Evolutionary conservation across 35 echinoderm and acorn worm genomes (phyloP).

Genomic region (Ophiothrix spiculata): DNA sequence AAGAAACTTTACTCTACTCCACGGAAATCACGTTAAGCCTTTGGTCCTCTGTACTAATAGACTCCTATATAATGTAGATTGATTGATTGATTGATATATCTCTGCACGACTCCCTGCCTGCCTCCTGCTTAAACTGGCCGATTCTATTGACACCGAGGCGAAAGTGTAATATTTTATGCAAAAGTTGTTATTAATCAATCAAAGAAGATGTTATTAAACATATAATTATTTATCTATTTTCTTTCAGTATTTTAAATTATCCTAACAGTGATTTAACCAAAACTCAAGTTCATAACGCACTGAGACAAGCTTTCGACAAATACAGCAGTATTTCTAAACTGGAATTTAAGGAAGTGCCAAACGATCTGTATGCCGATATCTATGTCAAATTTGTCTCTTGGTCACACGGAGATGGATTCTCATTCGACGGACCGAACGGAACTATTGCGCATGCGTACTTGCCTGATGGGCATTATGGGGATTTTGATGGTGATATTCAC

Average conservation of each 20-base stretch:
- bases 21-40: no score
- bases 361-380: slow-evolving; percentile 60
- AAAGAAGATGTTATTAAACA: no score
- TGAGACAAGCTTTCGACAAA: slow-evolving; percentile 61
- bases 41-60: no score
- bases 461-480: slow-evolving; percentile 61
- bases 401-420: slow-evolving; percentile 59
- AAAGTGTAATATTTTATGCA: no score
- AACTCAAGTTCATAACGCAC: slow-evolving; percentile 60
- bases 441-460: slow-evolving; percentile 91
- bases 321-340: slow-evolving; percentile 66
- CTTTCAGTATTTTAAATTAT: slow-evolving; percentile 43
- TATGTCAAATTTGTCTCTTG: slow-evolving; percentile 63
- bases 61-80: no score
- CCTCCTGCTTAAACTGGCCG: no score
- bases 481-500: slow-evolving; percentile 86
- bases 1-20: no score
- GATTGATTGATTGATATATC: no score
- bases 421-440: slow-evolving; percentile 84
- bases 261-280: slow-evolving; percentile 44
- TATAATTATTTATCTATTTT: background rate
- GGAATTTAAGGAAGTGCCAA: slow-evolving; percentile 43
- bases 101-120: no score
- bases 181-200: no score
- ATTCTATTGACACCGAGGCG: no score